A percentile compares a stretch with the other conserved stretches of the same genome.
These are phyloP conservation scores for Orchestia grillus DNA, from an alignment of 1,140 invertebrate species.

Conservation along the genomic window DNA sequence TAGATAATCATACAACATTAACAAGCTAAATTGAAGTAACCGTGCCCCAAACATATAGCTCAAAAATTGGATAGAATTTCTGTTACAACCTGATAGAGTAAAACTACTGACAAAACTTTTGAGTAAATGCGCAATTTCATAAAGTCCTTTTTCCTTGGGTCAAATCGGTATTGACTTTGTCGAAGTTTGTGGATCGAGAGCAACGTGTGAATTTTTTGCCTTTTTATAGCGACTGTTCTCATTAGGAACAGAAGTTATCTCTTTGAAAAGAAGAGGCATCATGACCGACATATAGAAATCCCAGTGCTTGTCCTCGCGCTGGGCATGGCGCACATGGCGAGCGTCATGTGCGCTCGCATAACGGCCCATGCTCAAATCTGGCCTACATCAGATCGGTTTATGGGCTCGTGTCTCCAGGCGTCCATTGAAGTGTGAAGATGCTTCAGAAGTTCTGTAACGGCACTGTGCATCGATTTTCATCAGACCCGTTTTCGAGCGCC, in stretches of 20 bases:
- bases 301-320: too few relatives aligned
- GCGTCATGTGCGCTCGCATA: neutral
- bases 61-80: too few relatives aligned
- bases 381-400: neutral
- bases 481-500: neutral
- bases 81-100: too few relatives aligned
- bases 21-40: too few relatives aligned
- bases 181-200: too few relatives aligned
- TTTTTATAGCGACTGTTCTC: neutral
- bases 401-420: neutral
- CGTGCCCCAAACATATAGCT: too few relatives aligned
- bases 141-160: too few relatives aligned
- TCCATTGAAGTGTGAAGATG: neutral
- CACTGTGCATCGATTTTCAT: neutral
- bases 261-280: neutral
- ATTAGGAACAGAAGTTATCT: neutral
- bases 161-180: too few relatives aligned
- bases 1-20: too few relatives aligned
- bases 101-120: too few relatives aligned
- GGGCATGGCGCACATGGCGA: neutral
- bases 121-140: too few relatives aligned
- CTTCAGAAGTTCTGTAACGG: neutral
- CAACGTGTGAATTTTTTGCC: neutral
- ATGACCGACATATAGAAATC: neutral
- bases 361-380: neutral